These are phyloP conservation scores for Chelonoidis abingdonii DNA, from an alignment of 2,113 vertebrate species.

Conservation along the genomic window DNA sequence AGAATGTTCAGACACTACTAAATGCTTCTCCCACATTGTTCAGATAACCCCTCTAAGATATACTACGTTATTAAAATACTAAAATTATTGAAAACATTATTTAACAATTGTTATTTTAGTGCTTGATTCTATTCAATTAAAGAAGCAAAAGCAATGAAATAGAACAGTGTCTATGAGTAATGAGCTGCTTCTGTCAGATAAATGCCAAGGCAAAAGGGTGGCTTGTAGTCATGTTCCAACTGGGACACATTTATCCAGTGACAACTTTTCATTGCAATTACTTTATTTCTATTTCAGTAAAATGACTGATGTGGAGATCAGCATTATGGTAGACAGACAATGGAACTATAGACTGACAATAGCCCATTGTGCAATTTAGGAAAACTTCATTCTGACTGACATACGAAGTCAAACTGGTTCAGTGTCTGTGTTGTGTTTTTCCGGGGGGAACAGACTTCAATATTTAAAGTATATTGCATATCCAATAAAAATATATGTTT, in stretches of 20 bases:
- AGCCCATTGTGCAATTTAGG: background rate
- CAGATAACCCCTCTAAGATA: background rate
- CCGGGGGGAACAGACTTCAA: background rate
- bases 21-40: background rate
- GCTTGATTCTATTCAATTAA: background rate
- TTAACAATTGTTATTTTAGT: background rate
- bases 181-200: background rate
- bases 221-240: background rate
- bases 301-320: background rate
- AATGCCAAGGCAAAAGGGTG: background rate
- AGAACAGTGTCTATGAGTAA: background rate
- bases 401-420: background rate
- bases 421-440: background rate
- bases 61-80: background rate
- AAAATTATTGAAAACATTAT: background rate
- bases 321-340: fast-evolving
- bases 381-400: background rate
- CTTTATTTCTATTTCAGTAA: background rate
- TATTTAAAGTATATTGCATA: background rate
- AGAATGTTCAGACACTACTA: background rate
- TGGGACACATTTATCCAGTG: background rate
- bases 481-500: background rate
- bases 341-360: background rate
- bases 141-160: background rate
- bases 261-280: background rate